These are phyloP conservation scores for Stenurella melanura DNA, from an alignment of 2,888 invertebrate species.

Conservation along the genomic window DNA sequence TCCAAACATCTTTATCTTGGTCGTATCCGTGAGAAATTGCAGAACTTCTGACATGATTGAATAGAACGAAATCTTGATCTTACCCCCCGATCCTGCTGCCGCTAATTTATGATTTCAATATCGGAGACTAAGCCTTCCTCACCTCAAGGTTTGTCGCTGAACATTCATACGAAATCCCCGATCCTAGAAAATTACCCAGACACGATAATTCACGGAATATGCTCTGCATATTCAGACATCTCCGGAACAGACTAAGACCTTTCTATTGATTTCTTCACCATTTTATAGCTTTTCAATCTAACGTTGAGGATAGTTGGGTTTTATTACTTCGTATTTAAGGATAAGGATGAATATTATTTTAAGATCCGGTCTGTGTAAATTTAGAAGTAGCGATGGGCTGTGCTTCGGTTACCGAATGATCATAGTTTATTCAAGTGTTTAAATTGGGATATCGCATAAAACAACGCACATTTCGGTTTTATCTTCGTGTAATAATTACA, in stretches of 20 bases:
- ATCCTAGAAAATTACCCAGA: conserved; percentile 29
- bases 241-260: not conserved
- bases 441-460: too few relatives aligned
- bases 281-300: conserved; percentile 19
- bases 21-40: conserved; percentile 13
- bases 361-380: not conserved
- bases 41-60: conserved; percentile 29
- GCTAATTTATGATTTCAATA: conserved; percentile 38
- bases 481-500: too few relatives aligned
- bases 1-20: conserved; percentile 25
- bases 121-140: conserved; percentile 20
- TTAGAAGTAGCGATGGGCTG: not conserved
- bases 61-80: conserved; percentile 29
- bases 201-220: conserved; percentile 31
- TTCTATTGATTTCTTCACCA: conserved; percentile 24
- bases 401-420: too few relatives aligned
- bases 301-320: not conserved
- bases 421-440: too few relatives aligned
- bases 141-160: conserved; percentile 20
- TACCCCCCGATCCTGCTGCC: not conserved
- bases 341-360: not conserved
- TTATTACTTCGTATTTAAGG: not conserved
- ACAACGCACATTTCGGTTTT: too few relatives aligned
- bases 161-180: conserved; percentile 8
- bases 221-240: conserved; percentile 30